Evolutionary conservation across 2,888 invertebrate species (phyloP).

Genomic region (Dusona sp.): DNA sequence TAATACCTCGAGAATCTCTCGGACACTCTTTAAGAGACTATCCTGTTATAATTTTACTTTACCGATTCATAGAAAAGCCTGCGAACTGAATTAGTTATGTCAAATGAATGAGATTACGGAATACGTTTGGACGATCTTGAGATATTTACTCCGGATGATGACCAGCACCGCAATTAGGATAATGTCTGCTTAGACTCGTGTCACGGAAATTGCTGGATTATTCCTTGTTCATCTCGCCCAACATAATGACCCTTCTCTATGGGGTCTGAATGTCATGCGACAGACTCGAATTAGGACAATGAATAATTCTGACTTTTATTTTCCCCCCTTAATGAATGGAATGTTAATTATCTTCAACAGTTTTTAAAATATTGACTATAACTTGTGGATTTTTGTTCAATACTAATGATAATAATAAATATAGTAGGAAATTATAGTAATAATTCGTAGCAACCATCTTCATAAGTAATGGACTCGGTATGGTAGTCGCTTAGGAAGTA

Average conservation of each 20-base stretch:
- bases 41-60: neutral
- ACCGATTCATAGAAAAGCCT: neutral
- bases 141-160: neutral
- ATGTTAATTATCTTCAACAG: neutral
- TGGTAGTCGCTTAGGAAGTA: neutral
- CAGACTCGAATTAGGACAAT: neutral
- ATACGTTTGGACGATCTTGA: slow-evolving; percentile 1
- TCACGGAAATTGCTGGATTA: slow-evolving; percentile 8
- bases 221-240: slow-evolving; percentile 15
- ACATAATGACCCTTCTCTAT: neutral
- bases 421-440: neutral
- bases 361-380: neutral
- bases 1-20: neutral
- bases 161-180: slow-evolving; percentile 15
- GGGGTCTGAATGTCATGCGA: neutral
- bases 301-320: neutral
- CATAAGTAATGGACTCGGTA: neutral
- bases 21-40: neutral
- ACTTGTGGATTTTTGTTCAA: neutral
- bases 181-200: slow-evolving; percentile 3
- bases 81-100: neutral
- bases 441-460: neutral
- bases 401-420: neutral
- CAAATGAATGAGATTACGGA: neutral
- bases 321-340: neutral